Evolutionary conservation across 1,140 invertebrate species (phyloP).

Genomic region (Platyura marginata): DNA sequence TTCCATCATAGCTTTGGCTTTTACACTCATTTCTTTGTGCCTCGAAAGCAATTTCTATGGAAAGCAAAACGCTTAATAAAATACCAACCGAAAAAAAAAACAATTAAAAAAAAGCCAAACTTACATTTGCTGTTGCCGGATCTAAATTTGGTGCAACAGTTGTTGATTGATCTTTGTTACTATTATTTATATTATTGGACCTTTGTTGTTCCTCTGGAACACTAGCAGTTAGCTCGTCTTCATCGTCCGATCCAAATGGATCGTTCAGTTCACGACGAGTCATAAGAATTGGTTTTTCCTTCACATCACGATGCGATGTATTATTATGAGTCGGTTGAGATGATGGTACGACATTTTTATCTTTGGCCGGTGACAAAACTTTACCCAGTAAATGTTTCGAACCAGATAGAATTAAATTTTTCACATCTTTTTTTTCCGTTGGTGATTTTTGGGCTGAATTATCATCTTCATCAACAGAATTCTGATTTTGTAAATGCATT

Average conservation of each 20-base stretch:
- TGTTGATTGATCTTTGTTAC: conserved; percentile 6
- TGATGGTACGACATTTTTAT: conserved; percentile 28
- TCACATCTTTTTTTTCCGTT: conserved; percentile 42
- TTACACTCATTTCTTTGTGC: conserved; percentile 73
- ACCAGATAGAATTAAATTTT: conserved; percentile 50
- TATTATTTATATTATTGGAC: conserved; percentile 3
- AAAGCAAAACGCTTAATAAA: conserved; percentile 10
- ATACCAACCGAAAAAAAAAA: not conserved
- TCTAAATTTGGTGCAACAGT: conserved; percentile 12
- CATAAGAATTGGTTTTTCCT: conserved; percentile 44
- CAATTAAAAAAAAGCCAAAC: conserved; percentile 5
- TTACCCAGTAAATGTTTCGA: conserved; percentile 63
- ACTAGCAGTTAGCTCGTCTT: conserved; percentile 36
- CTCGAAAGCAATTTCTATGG: conserved; percentile 50
- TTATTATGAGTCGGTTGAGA: not conserved
- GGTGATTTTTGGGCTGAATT: conserved; percentile 12
- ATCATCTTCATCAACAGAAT: conserved; percentile 15
- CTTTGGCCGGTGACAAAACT: conserved; percentile 56
- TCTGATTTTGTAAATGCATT: conserved; percentile 17
- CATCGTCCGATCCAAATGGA: conserved; percentile 81
- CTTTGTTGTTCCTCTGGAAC: not conserved
- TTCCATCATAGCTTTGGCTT: conserved; percentile 76
- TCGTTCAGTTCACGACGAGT: conserved; percentile 71
- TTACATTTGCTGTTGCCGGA: conserved; percentile 19
- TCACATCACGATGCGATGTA: not conserved